Base-by-base conservation (phyloP, 30 jellyfish, hydroid and myxozoan genomes). In the Catostylus mosaicus region DNA sequence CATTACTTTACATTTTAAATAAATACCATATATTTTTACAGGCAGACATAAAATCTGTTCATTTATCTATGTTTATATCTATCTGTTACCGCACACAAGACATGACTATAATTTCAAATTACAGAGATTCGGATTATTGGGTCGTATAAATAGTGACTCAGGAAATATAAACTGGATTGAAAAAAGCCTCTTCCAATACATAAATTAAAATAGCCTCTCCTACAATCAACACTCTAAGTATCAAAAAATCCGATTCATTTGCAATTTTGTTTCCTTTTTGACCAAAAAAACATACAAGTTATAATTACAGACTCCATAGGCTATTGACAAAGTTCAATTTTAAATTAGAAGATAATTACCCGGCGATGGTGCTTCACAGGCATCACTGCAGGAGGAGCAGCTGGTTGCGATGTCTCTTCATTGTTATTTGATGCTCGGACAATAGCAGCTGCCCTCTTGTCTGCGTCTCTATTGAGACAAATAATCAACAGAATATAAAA, bases 391-490 rank as follows among this genome's bases (percentile, higher is more conserved):
- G 85, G 78, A 7, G 88, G 77, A 20, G 64, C 73, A 20, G 45
- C 22, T 14, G 67, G 64, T 30, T 56, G 71, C 33, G 83, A 26
- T 48, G 59, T 27, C 9, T 81, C 91, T 26, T 82, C 92, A 14
- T 60, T 31, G 18, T 24, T 54, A 47, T 69, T 73, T 16, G 92
- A 68, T 47, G 85, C 71, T 35, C 92, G 92, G 29, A 86, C 86
- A 27, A 82, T 82, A 16, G 92, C 86, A 36, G 85, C 86, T 22
- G 92, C 85, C 31, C 92, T 34, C 47, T 82, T 82, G 48, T 82
- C 92, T 9, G 92, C 92, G 57, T 82, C 92, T 47, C 92, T 82
- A 62, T 23, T 1, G 7, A 66, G n/a, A n/a, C n/a, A n/a, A n/a
- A n/a, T n/a, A n/a, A n/a, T n/a, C n/a, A n/a, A n/a, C n/a, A n/a